Conservation (phyloP, 2,888 invertebrate species). For the Nomada flava region DNA sequence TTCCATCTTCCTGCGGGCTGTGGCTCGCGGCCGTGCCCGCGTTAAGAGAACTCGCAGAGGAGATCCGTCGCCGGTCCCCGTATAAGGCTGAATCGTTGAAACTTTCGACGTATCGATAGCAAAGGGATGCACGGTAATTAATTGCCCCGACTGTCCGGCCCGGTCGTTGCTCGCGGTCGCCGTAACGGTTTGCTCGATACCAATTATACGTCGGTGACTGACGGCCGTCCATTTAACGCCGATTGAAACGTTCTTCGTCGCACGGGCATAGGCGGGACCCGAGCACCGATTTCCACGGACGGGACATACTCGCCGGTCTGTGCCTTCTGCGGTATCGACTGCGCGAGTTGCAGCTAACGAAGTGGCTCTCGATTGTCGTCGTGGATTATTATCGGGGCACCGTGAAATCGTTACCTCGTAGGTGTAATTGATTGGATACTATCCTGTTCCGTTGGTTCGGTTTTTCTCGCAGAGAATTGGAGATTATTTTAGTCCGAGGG, state of each 20-base stretch:
- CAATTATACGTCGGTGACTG: slow-evolving; percentile 49
- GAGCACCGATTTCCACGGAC: neutral
- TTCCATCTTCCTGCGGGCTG: slow-evolving; percentile 45
- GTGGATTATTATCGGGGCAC: too few species aligned
- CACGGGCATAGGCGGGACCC: neutral
- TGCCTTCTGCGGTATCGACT: neutral
- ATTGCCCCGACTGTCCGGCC: slow-evolving; percentile 23
- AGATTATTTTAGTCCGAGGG: too few species aligned
- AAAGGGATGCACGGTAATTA: slow-evolving; percentile 51
- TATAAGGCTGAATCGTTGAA: slow-evolving; percentile 32
- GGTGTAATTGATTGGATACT: too few species aligned
- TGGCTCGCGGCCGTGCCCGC: neutral
- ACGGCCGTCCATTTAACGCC: slow-evolving; percentile 43
- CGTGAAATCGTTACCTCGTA: too few species aligned
- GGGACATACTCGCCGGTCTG: neutral
- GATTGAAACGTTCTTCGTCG: slow-evolving; percentile 54
- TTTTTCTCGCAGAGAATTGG: too few species aligned
- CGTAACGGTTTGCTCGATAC: slow-evolving; percentile 14
- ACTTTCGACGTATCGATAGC: slow-evolving; percentile 49
- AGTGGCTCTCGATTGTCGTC: too few species aligned
- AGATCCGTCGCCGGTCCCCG: slow-evolving; percentile 15
- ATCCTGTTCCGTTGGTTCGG: too few species aligned
- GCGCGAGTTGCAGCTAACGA: too few species aligned
- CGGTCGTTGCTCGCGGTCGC: slow-evolving; percentile 1
- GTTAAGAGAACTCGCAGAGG: neutral